Conservation (phyloP, 2,888 invertebrate species). For the Agrotis clavis region DNA sequence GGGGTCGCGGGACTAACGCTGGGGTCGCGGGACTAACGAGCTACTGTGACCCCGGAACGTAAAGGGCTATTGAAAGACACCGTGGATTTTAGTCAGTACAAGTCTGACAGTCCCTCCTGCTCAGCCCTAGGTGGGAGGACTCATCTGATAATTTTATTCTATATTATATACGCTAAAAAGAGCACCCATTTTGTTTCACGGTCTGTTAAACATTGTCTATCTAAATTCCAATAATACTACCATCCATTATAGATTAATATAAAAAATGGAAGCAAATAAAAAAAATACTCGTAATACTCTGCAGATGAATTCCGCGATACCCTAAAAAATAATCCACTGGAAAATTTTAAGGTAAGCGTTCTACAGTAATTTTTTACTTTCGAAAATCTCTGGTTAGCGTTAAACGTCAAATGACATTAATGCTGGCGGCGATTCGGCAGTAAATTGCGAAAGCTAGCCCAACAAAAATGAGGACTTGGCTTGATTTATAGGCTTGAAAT, state of each 20-base stretch:
- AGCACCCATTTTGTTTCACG: no score
- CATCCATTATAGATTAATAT: neutral
- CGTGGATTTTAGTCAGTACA: no score
- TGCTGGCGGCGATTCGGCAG: conserved; percentile 42
- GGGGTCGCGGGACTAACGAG: no score
- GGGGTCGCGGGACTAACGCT: no score
- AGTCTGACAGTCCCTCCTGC: no score
- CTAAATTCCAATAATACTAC: neutral
- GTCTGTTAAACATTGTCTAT: neutral
- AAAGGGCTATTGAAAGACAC: no score
- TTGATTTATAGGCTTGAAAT: conserved; percentile 44
- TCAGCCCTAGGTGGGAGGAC: no score
- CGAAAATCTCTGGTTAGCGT: conserved; percentile 27
- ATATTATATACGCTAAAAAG: no score
- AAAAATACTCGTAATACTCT: neutral
- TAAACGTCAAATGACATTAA: conserved; percentile 52
- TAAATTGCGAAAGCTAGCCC: conserved; percentile 45
- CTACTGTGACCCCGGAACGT: no score
- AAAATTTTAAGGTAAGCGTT: conserved; percentile 38
- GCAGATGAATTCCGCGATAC: conserved; percentile 17
- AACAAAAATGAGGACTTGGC: conserved; percentile 47
- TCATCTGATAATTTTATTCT: no score
- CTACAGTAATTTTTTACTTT: conserved; percentile 37
- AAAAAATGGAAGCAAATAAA: neutral
- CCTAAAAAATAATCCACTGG: conserved; percentile 30